phyloP scores from a whole-genome alignment of 2,888 invertebrate species.

The Agelastica alni region DNA sequence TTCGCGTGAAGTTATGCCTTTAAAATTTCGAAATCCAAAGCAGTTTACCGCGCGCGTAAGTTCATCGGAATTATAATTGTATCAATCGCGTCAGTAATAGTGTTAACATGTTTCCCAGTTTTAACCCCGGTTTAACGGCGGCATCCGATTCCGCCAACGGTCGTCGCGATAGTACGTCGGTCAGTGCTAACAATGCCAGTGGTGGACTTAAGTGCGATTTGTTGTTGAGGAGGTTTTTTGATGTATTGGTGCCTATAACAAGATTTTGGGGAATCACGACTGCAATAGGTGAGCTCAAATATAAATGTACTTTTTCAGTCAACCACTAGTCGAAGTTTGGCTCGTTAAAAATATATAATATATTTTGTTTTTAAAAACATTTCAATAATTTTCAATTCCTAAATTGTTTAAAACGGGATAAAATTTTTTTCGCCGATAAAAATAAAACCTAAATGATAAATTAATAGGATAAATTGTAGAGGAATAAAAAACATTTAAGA shows the following conservation, averaged over 20 bases:
- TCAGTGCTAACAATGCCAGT: not conserved
- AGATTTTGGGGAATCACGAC: constrained; percentile 43
- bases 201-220: constrained; percentile 2
- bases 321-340: too few species aligned
- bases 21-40: not conserved
- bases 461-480: too few species aligned
- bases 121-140: constrained; percentile 9
- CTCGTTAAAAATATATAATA: too few species aligned
- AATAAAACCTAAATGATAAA: too few species aligned
- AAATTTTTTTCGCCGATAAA: too few species aligned
- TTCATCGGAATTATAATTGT: constrained; percentile 7
- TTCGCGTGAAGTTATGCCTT: constrained; percentile 32
- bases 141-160: not conserved
- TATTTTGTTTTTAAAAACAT: too few species aligned
- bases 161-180: not conserved
- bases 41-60: not conserved
- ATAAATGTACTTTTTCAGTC: too few species aligned
- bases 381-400: too few species aligned
- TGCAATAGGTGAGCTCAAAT: constrained; percentile 44
- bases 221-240: constrained; percentile 35
- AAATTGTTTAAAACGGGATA: too few species aligned
- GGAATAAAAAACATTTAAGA: too few species aligned
- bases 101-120: constrained; percentile 20
- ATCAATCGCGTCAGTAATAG: constrained; percentile 5
- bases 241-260: constrained; percentile 40